Base-by-base conservation (phyloP, 2,113 vertebrate genomes). In the Leptodactylus fuscus region DNA sequence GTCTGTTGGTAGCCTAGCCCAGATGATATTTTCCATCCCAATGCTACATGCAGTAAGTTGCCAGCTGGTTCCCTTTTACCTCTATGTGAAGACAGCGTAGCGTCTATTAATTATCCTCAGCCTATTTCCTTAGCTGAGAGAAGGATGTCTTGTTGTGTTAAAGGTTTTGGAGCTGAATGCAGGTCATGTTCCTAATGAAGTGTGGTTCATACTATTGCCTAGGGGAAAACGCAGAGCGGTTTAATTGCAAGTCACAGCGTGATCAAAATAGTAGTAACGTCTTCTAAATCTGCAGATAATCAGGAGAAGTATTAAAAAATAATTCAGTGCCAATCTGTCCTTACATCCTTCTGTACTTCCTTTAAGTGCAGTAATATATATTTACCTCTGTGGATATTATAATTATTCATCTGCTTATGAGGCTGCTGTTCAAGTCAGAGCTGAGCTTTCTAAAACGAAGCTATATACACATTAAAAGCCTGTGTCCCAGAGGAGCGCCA, bases 211-310 rank as follows among this genome's bases (percentile, higher is more conserved):
- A 58, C 51, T 73, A 86, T 81, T 73, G 84, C 76, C 51, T 81
- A 18, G 20, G 29, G 83, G 49, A 76, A 80, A 86, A 81, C 55
- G 29, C 76, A 65, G 71, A 73, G 76, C 24, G 18, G 29, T 77
- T 73, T 86, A 86, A 86, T 86, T 86, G 84, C 49, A 71, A 38
- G 36, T 41, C 76, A 60, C 83, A 85, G 83, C 48, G 29, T 80
- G 83, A 73, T 81, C 76, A 79, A 79, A 85, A 85, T 51, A 71
- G 62, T 55, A 27, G 51, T 71, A 83, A 79, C 22, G 24, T 38
- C 77, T 81, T 86, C 65, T 81, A 86, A 86, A 86, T 86, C 84
- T 60, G 67, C 34, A 34, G 65, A 86, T 86, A 86, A 85, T 85
- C 76, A 73, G 44, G 10, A 78, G 41, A 86, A 27, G 76, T 71